phyloP scores from a whole-genome alignment of 2,888 invertebrate genomes.

The Meiosimyza platycephala region DNA sequence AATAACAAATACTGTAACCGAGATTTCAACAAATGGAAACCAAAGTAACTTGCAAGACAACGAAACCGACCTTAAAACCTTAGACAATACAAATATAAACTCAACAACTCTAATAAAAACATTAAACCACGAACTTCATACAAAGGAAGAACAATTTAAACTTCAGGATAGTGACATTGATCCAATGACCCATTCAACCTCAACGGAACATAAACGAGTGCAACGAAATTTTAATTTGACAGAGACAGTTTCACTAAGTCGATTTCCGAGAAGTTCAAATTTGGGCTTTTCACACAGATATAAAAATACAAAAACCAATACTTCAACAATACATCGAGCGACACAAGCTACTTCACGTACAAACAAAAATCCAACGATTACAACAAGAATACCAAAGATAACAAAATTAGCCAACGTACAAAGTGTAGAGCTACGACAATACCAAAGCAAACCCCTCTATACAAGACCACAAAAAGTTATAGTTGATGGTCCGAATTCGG shows the following conservation, averaged over 20 bases:
- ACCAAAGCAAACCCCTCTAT: slow-evolving; percentile 53
- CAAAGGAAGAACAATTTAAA: background rate
- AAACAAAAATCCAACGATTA: slow-evolving; percentile 4
- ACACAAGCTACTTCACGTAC: background rate
- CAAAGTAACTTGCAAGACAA: too few relatives aligned
- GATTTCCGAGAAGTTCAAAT: background rate
- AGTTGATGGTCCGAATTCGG: slow-evolving; percentile 57
- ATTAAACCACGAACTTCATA: background rate
- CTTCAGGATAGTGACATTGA: slow-evolving; percentile 32
- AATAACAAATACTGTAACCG: background rate
- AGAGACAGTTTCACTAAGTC: background rate
- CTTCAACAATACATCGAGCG: background rate
- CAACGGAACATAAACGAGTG: slow-evolving; percentile 40
- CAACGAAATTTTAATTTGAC: slow-evolving; percentile 30
- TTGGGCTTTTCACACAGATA: background rate
- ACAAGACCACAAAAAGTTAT: slow-evolving; percentile 60
- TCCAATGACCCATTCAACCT: slow-evolving; percentile 27
- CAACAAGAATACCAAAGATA: slow-evolving; percentile 44
- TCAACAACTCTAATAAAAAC: background rate
- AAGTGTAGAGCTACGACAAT: slow-evolving; percentile 57
- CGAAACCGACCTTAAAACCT: background rate
- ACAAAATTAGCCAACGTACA: slow-evolving; percentile 47
- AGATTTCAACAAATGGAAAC: background rate
- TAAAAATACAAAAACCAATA: background rate
- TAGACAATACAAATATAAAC: background rate